Conservation (phyloP, 1,140 invertebrate species). For the Drosophila repletoides region DNA sequence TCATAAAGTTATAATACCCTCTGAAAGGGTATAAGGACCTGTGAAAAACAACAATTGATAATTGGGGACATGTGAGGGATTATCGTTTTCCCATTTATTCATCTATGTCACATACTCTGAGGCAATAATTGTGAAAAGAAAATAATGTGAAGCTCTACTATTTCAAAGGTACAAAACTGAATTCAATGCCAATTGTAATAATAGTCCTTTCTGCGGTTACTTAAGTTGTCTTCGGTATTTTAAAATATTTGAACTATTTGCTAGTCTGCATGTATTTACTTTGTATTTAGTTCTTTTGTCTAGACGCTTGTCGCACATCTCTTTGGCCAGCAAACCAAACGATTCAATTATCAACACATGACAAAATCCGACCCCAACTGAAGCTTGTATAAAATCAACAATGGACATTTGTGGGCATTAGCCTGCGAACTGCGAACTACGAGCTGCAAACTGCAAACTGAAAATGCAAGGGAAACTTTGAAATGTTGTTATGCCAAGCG, state of each 20-base stretch:
- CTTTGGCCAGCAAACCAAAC: conserved; percentile 1
- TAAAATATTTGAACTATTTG: conserved; percentile 10
- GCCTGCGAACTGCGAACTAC: background rate
- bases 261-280: conserved; percentile 3
- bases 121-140: too few relatives aligned
- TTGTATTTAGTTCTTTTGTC: conserved; percentile 28
- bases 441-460: background rate
- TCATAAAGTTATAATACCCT: too few relatives aligned
- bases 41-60: too few relatives aligned
- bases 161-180: too few relatives aligned
- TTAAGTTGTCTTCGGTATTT: too few relatives aligned
- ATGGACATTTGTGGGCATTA: conserved; percentile 12
- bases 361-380: background rate
- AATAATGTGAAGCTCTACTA: too few relatives aligned
- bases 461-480: background rate
- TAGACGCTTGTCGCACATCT: conserved; percentile 23
- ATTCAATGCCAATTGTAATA: too few relatives aligned
- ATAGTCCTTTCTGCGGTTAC: too few relatives aligned
- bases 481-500: conserved; percentile 24
- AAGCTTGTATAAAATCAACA: conserved; percentile 21
- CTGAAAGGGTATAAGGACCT: too few relatives aligned
- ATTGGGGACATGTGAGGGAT: too few relatives aligned
- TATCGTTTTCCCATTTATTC: too few relatives aligned
- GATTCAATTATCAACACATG: conserved; percentile 21
- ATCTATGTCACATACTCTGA: too few relatives aligned